Conservation (phyloP, 2,797 vertebrate genomes). For the Pangasius sanitwongsei region DNA sequence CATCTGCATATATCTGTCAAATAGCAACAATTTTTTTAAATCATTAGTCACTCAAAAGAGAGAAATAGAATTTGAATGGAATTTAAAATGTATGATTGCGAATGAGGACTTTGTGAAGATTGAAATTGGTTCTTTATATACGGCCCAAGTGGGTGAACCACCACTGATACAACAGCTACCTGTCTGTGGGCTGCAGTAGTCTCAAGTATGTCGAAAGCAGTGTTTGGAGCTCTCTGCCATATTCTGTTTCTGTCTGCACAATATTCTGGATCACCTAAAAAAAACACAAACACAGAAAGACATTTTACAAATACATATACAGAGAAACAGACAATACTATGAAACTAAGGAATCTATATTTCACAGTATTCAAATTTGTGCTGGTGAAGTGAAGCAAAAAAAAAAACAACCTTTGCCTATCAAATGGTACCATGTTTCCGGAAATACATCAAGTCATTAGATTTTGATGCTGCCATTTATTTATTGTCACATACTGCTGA, state of each 20-base stretch:
- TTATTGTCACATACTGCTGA: not conserved
- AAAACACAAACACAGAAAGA: not conserved
- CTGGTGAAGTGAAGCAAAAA: not conserved
- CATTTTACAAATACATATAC: conserved; percentile 20
- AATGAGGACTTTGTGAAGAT: not conserved
- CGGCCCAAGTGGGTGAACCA: too few relatives aligned
- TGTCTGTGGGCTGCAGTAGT: conserved; percentile 89
- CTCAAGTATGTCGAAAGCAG: conserved; percentile 91
- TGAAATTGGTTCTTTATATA: not conserved
- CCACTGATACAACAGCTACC: conserved; percentile 67
- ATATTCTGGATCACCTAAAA: conserved; percentile 96
- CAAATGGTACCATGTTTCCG: not conserved
- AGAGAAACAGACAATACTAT: not conserved
- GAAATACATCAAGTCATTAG: not conserved
- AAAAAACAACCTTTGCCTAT: not conserved
- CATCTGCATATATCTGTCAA: not conserved
- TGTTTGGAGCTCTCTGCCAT: conserved; percentile 94
- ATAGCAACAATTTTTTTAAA: not conserved
- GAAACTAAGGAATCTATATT: not conserved
- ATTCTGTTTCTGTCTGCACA: conserved; percentile 96
- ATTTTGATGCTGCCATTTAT: not conserved
- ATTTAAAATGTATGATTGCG: not conserved
- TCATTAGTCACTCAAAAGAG: not conserved
- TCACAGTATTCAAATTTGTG: not conserved
- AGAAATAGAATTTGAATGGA: not conserved